A percentile compares a stretch with the other conserved stretches of the same genome.
phyloP scores from a whole-genome alignment of 2,797 vertebrate genomes.

The Sebastes variabilis region DNA sequence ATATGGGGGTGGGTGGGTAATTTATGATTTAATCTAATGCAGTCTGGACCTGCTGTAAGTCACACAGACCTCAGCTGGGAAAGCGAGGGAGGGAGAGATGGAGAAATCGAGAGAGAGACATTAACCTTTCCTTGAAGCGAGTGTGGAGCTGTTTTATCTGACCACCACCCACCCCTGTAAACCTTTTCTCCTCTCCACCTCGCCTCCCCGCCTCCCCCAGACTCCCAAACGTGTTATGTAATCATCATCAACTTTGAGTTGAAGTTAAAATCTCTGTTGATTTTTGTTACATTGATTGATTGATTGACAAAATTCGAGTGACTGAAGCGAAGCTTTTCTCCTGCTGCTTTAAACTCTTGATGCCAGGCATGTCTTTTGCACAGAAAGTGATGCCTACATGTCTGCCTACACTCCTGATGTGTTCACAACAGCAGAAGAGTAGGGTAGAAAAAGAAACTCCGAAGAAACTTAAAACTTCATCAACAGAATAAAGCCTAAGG shows the following conservation, averaged over 20 bases:
- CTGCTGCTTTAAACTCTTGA: conserved; percentile 3
- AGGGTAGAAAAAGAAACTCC: conserved; percentile 32
- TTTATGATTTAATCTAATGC: conserved; percentile 99
- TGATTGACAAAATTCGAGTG: neutral
- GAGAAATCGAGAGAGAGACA: conserved; percentile 76
- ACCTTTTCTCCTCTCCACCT: conserved; percentile 53
- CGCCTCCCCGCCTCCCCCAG: neutral
- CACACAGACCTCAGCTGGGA: conserved; percentile 87
- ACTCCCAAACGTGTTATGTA: conserved; percentile 24
- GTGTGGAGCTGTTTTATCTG: conserved; percentile 73
- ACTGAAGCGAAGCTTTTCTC: neutral
- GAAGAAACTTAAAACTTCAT: conserved; percentile 46
- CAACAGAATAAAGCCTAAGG: conserved; percentile 38
- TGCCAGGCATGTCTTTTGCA: neutral
- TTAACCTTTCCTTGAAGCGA: conserved; percentile 81
- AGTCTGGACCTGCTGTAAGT: conserved; percentile 97
- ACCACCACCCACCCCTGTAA: conserved; percentile 66
- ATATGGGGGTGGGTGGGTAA: conserved; percentile 92
- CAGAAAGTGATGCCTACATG: conserved; percentile 15
- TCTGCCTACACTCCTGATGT: conserved; percentile 34
- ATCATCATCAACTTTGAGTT: conserved; percentile 21
- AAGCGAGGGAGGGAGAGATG: conserved; percentile 78
- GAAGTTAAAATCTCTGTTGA: neutral
- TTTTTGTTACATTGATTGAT: neutral
- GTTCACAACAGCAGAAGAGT: conserved; percentile 12